Conservation (phyloP, 2,888 invertebrate genomes). For the Brachylomia viminalis region DNA sequence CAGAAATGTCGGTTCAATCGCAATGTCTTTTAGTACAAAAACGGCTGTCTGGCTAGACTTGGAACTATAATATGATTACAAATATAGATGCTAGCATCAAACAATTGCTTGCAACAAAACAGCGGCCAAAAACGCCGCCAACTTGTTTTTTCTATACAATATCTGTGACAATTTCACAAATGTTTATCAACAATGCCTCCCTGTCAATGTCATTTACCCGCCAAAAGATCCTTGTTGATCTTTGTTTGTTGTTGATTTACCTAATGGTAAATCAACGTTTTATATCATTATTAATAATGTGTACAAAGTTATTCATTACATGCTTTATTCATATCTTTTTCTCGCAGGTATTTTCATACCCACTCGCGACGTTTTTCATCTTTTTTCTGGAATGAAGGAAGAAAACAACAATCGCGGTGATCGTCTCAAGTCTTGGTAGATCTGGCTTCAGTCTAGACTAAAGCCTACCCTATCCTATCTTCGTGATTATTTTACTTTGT, state of each 20-base stretch:
- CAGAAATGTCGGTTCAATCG: background rate
- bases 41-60: background rate
- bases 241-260: background rate
- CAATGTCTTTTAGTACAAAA: background rate
- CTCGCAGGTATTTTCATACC: background rate
- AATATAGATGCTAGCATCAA: too few relatives aligned
- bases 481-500: conserved; percentile 9
- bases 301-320: conserved; percentile 41
- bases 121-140: background rate
- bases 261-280: background rate
- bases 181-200: background rate
- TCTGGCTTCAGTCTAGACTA: conserved; percentile 21
- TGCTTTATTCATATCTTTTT: conserved; percentile 38
- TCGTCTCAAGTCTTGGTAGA: conserved; percentile 2
- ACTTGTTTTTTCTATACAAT: background rate
- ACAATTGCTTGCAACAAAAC: too few relatives aligned
- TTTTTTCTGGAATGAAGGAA: background rate
- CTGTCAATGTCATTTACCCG: background rate
- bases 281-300: background rate
- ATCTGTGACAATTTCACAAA: background rate
- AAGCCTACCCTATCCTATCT: conserved; percentile 18
- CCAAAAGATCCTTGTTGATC: background rate
- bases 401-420: conserved; percentile 10
- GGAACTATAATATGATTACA: background rate
- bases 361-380: background rate